Conservation (phyloP, 2,797 vertebrate genomes). For the Ctenosaura bakeri region DNA sequence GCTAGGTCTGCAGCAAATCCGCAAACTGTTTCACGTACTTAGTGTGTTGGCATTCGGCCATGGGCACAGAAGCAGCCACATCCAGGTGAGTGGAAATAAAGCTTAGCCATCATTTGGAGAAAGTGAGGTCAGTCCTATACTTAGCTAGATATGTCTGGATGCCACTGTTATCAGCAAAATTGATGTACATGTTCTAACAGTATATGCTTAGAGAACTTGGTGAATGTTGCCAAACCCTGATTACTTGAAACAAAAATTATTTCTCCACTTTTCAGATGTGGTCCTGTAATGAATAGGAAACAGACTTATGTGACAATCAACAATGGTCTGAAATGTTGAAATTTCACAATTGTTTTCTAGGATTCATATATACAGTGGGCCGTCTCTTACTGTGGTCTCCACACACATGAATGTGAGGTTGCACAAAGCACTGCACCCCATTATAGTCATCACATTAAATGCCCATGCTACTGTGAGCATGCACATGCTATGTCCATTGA, state of each 20-base stretch:
- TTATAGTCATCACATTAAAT: too few species aligned
- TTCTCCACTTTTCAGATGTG: slow-evolving; percentile 3
- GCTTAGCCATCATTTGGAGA: background rate
- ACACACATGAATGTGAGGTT: too few species aligned
- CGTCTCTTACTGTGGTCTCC: too few species aligned
- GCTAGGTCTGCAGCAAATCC: slow-evolving; percentile 90
- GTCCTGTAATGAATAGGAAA: background rate
- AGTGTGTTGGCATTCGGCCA: slow-evolving; percentile 89
- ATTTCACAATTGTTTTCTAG: background rate
- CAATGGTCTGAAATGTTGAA: background rate
- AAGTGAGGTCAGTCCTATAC: background rate
- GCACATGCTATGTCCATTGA: too few species aligned
- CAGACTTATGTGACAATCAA: background rate
- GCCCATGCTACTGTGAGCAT: too few species aligned
- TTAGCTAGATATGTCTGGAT: background rate
- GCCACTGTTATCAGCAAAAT: background rate
- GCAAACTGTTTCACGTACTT: slow-evolving; percentile 92
- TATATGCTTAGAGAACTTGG: background rate
- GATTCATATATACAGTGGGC: background rate
- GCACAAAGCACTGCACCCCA: too few species aligned
- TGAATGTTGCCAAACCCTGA: background rate
- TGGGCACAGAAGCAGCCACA: slow-evolving; percentile 87
- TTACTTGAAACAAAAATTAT: background rate
- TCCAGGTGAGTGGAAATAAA: slow-evolving; percentile 87
- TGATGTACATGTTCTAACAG: background rate